These are phyloP conservation scores for Meteorus sp. DNA, from an alignment of 1,140 invertebrate species.

Conservation along the genomic window DNA sequence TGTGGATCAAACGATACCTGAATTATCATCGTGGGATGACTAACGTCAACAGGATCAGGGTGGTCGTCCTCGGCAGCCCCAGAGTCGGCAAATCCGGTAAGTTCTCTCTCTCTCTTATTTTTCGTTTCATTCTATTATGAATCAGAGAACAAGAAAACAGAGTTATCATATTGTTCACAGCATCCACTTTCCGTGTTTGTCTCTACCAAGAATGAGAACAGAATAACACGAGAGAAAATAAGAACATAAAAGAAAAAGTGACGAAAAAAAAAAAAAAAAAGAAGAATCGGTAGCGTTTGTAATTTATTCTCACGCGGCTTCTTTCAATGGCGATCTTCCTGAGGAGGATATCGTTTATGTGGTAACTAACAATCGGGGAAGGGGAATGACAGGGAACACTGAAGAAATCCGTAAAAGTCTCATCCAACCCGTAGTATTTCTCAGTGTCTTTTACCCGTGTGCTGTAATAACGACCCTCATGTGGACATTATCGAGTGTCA, in stretches of 20 bases:
- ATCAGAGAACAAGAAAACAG: too few species aligned
- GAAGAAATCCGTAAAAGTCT: constrained; percentile 46
- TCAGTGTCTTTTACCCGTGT: too few species aligned
- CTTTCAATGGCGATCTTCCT: constrained; percentile 20
- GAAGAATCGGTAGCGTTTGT: constrained; percentile 24
- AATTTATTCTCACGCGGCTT: constrained; percentile 27
- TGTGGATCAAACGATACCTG: constrained; percentile 15
- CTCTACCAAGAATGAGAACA: background rate
- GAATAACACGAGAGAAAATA: background rate
- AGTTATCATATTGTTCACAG: too few species aligned
- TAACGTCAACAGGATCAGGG: constrained; percentile 70
- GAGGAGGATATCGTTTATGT: too few species aligned
- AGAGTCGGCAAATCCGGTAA: constrained; percentile 72
- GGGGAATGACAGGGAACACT: constrained; percentile 21
- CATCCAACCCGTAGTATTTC: background rate
- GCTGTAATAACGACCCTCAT: constrained; percentile 44
- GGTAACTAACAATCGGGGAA: too few species aligned
- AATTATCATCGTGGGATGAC: constrained; percentile 57
- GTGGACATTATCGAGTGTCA: constrained; percentile 43
- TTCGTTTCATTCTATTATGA: constrained; percentile 9
- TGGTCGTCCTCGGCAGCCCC: constrained; percentile 70
- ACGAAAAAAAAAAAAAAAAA: background rate
- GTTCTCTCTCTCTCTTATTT: constrained; percentile 35
- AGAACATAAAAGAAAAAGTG: background rate
- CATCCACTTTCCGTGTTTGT: too few species aligned